These are phyloP conservation scores for Odontesthes bonariensis DNA, from an alignment of 2,113 vertebrate species.

Conservation along the genomic window DNA sequence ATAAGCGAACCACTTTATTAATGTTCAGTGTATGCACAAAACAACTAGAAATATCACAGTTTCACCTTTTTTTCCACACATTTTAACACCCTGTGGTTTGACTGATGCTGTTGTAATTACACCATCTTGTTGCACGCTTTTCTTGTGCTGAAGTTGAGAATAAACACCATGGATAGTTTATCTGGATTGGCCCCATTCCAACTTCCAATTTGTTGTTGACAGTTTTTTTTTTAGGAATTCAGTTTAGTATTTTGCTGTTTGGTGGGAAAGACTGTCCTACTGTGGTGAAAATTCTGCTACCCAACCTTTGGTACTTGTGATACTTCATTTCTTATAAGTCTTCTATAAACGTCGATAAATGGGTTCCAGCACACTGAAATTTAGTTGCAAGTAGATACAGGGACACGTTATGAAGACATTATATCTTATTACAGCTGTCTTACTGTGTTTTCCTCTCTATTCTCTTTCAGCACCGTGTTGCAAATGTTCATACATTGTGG, in stretches of 20 bases:
- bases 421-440: background rate
- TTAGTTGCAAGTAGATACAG: background rate
- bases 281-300: background rate
- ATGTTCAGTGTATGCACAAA: no score
- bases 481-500: background rate
- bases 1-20: background rate
- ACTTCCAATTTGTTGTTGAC: no score
- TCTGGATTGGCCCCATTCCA: background rate
- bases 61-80: no score
- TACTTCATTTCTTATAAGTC: slow-evolving; percentile 4
- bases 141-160: background rate
- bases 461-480: background rate
- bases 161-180: background rate
- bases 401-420: background rate
- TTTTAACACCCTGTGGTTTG: no score
- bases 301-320: slow-evolving; percentile 19
- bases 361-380: background rate
- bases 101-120: no score
- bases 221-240: no score
- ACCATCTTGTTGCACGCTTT: background rate
- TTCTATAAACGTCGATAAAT: slow-evolving; percentile 2
- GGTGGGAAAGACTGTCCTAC: background rate
- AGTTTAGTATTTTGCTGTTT: background rate
- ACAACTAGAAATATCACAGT: no score
- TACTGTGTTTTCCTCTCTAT: slow-evolving; percentile 6